Base-by-base conservation (phyloP, 2,888 invertebrate genomes). In the Sarcophaga subvicina region DNA sequence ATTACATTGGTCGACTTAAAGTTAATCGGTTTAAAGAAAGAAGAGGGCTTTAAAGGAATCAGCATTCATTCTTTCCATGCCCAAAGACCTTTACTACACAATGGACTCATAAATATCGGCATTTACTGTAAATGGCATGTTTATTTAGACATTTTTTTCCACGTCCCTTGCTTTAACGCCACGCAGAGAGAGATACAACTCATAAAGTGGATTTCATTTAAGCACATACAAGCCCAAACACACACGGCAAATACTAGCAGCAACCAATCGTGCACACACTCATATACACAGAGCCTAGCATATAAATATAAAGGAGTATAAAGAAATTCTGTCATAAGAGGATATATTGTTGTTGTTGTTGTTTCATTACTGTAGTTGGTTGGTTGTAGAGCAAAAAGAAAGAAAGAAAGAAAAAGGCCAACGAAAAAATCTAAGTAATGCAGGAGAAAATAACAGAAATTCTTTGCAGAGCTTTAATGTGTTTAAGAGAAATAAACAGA, bases 401-500 rank as follows among this genome's bases (percentile, higher is more conserved):
- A 64, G 5, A 45, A 14, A 59, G 3, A 64, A 14, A 62, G 62
- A 72, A 59, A 12, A 49, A 72, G 4, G 14, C 54, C 3, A 49
- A 47, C 54, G 78, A 54, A 83, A 63, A 83, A 76, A 60, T 69
- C 59, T 70, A 76, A 76, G 71, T 77, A 79, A 82, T 76, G 72
- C 37, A 37, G 37, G 10, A 37, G 10, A 80, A 76, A 84, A 87
- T 82, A 63, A 75, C 79, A 59, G 69, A 64, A 82, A 82, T 84
- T 79, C 81, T 72, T 82, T 75, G 81, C 71, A 76, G 47, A 84
- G 79, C 72, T 87, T 87, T 76, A 82, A 82, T 71, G 76, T 64
- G 79, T 64, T 59, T 54, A 54, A 37, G 54, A 12, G 12, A 17
- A 54, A 54, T 54, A 54, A 54, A 17, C 17, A 4, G 4, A 54